Percentiles rank a stretch among this genome's conserved stretches.
These are phyloP conservation scores for Candoia aspera DNA, from an alignment of 2,113 vertebrate genomes.

Conservation along the genomic window DNA sequence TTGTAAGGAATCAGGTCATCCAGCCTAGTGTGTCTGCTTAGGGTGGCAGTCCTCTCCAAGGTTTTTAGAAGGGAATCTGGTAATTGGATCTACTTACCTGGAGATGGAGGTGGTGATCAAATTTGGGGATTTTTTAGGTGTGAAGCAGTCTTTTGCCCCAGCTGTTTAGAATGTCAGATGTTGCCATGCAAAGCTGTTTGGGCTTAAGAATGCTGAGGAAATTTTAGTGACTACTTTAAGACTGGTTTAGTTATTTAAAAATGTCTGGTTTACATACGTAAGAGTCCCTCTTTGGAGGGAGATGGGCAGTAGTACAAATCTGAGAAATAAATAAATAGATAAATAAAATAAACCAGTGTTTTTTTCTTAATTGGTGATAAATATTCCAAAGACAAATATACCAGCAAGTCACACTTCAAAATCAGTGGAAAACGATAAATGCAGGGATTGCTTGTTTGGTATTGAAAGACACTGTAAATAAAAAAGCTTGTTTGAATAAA, in stretches of 20 bases:
- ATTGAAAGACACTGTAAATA: not conserved
- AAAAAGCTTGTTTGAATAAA: not conserved
- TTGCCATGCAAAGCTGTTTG: not conserved
- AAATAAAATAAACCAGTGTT: not conserved
- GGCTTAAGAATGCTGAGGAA: not conserved
- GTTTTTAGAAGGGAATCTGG: not conserved
- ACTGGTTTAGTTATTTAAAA: not conserved
- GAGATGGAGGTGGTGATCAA: not conserved
- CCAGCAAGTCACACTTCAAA: not conserved
- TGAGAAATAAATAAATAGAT: no score
- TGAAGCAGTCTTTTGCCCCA: not conserved
- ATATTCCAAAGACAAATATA: not conserved
- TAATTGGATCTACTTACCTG: not conserved
- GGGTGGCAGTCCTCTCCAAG: not conserved
- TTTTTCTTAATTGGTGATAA: not conserved
- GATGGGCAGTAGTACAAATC: no score
- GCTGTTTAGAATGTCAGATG: not conserved
- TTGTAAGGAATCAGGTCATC: not conserved
- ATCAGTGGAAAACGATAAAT: not conserved
- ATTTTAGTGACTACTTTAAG: not conserved
- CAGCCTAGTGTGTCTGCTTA: not conserved
- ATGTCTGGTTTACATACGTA: not conserved
- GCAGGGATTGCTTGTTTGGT: not conserved
- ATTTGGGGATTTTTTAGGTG: not conserved
- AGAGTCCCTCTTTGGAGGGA: no score